Percentiles rank a stretch among this genome's conserved stretches.
Conservation (phyloP, 2,888 invertebrate species). For the Boloria euphrosyne region DNA sequence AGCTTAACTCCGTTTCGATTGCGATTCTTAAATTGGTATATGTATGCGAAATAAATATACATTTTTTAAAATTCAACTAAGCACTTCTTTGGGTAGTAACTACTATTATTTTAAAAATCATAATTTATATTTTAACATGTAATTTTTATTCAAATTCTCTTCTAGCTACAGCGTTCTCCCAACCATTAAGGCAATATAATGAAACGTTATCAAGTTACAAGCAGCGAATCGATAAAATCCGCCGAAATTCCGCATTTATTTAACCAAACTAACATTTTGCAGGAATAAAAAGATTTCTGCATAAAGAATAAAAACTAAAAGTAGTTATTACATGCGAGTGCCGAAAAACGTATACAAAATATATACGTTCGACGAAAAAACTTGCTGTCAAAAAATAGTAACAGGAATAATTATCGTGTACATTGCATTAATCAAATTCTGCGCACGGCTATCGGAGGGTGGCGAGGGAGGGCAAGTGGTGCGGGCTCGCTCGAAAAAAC, state of each 20-base stretch:
- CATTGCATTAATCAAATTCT: constrained; percentile 83
- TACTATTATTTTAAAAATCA: too few relatives aligned
- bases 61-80: too few relatives aligned
- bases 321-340: constrained; percentile 20
- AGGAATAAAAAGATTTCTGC: constrained; percentile 8
- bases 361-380: constrained; percentile 61
- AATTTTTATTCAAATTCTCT: too few relatives aligned
- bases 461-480: constrained; percentile 58
- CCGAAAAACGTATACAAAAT: constrained; percentile 47
- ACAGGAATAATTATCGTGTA: constrained; percentile 81
- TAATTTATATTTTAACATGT: too few relatives aligned
- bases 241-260: constrained; percentile 7
- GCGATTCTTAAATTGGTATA: too few relatives aligned
- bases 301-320: constrained; percentile 20
- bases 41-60: too few relatives aligned
- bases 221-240: constrained; percentile 1
- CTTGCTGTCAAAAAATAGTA: constrained; percentile 80
- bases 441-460: constrained; percentile 75
- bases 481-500: constrained; percentile 77
- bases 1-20: too few relatives aligned
- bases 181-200: neutral
- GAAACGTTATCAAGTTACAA: neutral
- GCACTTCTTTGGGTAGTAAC: too few relatives aligned
- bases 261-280: constrained; percentile 14
- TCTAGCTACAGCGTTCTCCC: too few relatives aligned